Conservation (phyloP, 2,113 vertebrate genomes). For the Columbina picui region DNA sequence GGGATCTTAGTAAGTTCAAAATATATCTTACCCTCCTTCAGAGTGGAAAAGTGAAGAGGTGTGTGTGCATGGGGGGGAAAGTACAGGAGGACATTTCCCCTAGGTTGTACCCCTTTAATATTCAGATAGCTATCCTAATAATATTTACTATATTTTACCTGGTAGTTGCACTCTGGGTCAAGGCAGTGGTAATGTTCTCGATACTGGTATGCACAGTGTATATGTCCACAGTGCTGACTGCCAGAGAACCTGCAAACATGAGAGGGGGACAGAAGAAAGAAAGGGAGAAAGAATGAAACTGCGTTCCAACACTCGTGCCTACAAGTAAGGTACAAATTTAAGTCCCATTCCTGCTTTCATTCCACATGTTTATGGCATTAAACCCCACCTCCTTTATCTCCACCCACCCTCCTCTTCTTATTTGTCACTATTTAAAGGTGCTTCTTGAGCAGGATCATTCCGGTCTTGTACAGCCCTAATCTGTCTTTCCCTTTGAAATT, state of each 20-base stretch:
- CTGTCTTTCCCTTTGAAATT: background rate
- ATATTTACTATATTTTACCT: constrained; percentile 79
- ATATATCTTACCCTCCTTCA: background rate
- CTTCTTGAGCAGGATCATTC: background rate
- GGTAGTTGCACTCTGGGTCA: constrained; percentile 98
- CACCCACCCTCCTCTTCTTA: background rate
- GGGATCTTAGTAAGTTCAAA: background rate
- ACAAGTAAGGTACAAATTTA: background rate
- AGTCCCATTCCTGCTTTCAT: background rate
- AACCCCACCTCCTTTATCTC: background rate
- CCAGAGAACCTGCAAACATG: constrained; percentile 89
- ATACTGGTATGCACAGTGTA: constrained; percentile 99
- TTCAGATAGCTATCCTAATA: background rate
- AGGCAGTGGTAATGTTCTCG: constrained; percentile 99
- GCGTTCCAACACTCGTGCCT: background rate
- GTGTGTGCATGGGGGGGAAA: fast-evolving
- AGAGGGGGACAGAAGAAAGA: background rate
- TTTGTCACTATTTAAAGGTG: constrained; percentile 26
- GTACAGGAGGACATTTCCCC: background rate
- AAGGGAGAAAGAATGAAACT: background rate
- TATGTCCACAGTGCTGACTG: constrained; percentile 97
- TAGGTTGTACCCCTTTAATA: fast-evolving
- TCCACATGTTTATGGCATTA: background rate
- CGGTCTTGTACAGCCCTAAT: background rate
- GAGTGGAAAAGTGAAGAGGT: background rate